These are phyloP conservation scores for Drosophila cardini DNA, from an alignment of 1,140 invertebrate genomes.

Conservation along the genomic window DNA sequence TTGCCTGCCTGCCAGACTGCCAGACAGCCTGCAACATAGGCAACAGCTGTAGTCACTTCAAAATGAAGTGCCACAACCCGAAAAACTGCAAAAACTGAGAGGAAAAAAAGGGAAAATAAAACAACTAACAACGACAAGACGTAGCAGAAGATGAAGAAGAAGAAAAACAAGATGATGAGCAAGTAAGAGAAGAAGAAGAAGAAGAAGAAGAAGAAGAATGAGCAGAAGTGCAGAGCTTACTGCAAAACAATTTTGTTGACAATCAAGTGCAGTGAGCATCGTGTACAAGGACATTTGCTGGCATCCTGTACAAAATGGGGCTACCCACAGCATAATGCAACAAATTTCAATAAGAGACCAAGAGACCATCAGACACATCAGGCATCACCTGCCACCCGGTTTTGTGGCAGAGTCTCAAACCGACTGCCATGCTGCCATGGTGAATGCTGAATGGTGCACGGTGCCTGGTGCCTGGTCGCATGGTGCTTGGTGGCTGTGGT, in stretches of 20 bases:
- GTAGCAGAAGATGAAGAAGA: neutral
- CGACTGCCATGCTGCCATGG: too few species aligned
- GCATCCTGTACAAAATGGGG: conserved; percentile 43
- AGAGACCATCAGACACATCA: conserved; percentile 13
- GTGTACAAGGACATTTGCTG: conserved; percentile 63
- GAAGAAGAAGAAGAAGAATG: neutral
- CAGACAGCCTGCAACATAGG: conserved; percentile 39
- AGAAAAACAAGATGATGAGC: neutral
- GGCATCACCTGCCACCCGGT: conserved; percentile 22
- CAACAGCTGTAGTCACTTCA: conserved; percentile 69
- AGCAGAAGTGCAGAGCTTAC: conserved; percentile 29
- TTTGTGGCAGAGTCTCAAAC: too few species aligned
- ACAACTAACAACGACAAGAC: conserved; percentile 14
- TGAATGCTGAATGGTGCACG: neutral
- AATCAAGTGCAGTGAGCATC: conserved; percentile 71
- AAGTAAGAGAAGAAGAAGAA: neutral
- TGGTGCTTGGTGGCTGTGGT: conserved; percentile 53
- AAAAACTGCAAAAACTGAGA: conserved; percentile 30
- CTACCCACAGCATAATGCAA: conserved; percentile 66
- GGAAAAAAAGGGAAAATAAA: conserved; percentile 20
- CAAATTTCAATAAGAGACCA: conserved; percentile 74
- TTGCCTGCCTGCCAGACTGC: conserved; percentile 1
- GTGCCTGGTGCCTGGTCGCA: conserved; percentile 22
- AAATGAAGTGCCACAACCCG: conserved; percentile 51
- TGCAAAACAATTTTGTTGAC: conserved; percentile 78